Percentiles rank a stretch among this genome's conserved stretches.
These are phyloP conservation scores for Cephus nigrinus DNA, from an alignment of 2,888 invertebrate genomes.

Conservation along the genomic window DNA sequence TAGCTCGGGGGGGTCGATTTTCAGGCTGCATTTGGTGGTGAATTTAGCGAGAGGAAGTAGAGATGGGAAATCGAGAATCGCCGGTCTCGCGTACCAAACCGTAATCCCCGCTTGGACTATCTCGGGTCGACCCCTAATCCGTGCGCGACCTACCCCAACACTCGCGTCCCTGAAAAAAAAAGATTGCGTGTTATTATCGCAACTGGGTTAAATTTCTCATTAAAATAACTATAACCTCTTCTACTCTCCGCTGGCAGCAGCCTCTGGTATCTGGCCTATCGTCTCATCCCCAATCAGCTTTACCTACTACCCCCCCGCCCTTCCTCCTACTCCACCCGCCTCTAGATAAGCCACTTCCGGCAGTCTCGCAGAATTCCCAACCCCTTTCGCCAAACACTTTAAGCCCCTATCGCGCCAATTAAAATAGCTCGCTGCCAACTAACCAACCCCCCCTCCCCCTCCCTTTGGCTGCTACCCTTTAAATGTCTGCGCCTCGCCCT, in stretches of 20 bases:
- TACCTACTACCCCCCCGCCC: no score
- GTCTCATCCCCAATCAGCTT: no score
- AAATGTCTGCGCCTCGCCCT: not conserved
- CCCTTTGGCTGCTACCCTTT: not conserved
- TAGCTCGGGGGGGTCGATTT: no score
- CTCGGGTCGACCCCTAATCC: no score
- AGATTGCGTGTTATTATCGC: slow-evolving; percentile 8
- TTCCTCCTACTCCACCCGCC: not conserved
- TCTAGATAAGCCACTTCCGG: not conserved
- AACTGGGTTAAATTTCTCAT: slow-evolving; percentile 21
- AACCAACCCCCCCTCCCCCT: not conserved
- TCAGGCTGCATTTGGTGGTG: no score
- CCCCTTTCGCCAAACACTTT: not conserved
- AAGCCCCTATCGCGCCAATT: not conserved
- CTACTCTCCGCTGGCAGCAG: not conserved
- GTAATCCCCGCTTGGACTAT: no score
- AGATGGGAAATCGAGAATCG: no score
- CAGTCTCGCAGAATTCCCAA: not conserved
- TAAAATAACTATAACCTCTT: slow-evolving; percentile 16
- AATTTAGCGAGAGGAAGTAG: no score
- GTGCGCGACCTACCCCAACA: no score
- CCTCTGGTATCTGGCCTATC: no score
- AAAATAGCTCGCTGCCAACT: not conserved
- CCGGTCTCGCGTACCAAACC: no score
- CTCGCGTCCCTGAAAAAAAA: no score